These are phyloP conservation scores for Zygogramma bicolorata DNA, from an alignment of 2,888 invertebrate genomes.

Conservation along the genomic window DNA sequence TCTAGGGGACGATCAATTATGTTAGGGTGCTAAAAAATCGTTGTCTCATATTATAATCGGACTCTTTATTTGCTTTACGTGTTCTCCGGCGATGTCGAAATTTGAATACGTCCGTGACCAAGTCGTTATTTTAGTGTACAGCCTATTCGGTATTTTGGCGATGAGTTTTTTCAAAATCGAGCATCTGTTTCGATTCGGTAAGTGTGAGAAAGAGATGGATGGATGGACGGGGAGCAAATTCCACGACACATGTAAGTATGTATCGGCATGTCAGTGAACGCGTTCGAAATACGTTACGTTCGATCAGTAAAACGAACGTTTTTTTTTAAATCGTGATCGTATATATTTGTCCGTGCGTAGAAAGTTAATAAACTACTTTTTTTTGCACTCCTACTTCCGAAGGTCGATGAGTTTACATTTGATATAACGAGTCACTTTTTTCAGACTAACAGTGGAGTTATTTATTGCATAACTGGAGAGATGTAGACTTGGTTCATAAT, in stretches of 20 bases:
- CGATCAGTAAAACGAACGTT: not conserved
- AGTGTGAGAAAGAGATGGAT: conserved; percentile 9
- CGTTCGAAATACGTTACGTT: not conserved
- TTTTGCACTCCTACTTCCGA: not conserved
- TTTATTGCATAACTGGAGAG: no score
- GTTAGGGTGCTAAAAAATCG: conserved; percentile 40
- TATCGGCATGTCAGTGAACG: not conserved
- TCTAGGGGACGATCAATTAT: conserved; percentile 42
- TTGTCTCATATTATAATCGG: conserved; percentile 38
- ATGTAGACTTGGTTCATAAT: no score
- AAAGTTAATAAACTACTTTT: not conserved
- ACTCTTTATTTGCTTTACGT: conserved; percentile 36
- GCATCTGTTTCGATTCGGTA: conserved; percentile 19
- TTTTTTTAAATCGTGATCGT: not conserved
- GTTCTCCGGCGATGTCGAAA: conserved; percentile 32
- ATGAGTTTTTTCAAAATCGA: conserved; percentile 25
- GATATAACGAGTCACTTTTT: no score
- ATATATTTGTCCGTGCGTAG: not conserved
- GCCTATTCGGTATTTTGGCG: conserved; percentile 19
- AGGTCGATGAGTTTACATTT: no score
- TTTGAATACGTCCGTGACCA: conserved; percentile 36
- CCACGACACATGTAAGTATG: not conserved
- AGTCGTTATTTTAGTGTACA: conserved; percentile 32
- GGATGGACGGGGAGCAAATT: not conserved
- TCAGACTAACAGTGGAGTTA: no score